These are phyloP conservation scores for Deilephila porcellus DNA, from an alignment of 2,888 invertebrate species.

Conservation along the genomic window DNA sequence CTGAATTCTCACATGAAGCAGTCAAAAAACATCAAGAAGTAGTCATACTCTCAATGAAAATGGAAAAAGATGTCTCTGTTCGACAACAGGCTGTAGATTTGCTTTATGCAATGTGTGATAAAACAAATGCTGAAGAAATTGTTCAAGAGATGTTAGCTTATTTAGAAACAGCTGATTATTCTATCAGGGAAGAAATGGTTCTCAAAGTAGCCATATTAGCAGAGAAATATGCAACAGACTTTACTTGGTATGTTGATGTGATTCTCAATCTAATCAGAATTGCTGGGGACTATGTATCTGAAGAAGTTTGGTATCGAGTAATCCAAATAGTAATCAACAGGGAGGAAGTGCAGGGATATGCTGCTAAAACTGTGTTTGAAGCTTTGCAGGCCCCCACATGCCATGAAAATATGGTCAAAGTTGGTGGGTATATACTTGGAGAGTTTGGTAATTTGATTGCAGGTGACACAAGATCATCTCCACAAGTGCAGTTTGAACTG, in stretches of 20 bases:
- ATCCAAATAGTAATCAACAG: conserved; percentile 99
- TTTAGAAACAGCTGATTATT: conserved; percentile 99
- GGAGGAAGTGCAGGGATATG: conserved; percentile 99
- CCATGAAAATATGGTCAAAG: conserved; percentile 99
- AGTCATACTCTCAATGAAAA: conserved; percentile 99
- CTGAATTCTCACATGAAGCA: conserved; percentile 99
- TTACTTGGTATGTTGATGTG: conserved; percentile 99
- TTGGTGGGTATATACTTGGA: conserved; percentile 99
- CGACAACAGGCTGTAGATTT: conserved; percentile 99
- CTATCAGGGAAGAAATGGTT: conserved; percentile 99
- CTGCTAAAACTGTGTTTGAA: conserved; percentile 99
- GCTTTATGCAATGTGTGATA: conserved; percentile 99
- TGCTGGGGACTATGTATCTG: conserved; percentile 99
- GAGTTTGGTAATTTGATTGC: conserved; percentile 99
- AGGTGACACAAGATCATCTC: conserved; percentile 98
- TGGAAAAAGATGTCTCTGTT: conserved; percentile 99
- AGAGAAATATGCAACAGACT: conserved; percentile 99
- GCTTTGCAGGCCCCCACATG: conserved; percentile 99
- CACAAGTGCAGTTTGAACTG: conserved; percentile 98
- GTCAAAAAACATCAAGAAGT: conserved; percentile 99
- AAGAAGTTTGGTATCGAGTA: conserved; percentile 99
- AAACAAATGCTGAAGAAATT: conserved; percentile 99
- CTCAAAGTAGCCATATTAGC: conserved; percentile 99
- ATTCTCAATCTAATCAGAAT: conserved; percentile 99
- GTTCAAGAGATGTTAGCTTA: conserved; percentile 99